These are phyloP conservation scores for Notechis scutatus DNA, from an alignment of 2,113 vertebrate genomes.

Conservation along the genomic window DNA sequence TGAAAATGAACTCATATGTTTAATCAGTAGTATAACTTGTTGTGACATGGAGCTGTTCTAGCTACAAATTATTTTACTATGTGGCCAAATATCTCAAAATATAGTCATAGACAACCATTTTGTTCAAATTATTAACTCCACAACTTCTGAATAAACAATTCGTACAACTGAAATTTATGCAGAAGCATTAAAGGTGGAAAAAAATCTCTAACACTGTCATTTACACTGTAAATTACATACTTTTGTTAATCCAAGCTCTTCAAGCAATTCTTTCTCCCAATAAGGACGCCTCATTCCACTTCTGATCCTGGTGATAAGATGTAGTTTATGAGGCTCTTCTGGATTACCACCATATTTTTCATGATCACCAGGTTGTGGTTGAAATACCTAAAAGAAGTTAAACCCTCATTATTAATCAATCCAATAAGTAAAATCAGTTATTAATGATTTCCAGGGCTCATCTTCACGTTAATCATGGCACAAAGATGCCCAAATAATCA, in stretches of 20 bases:
- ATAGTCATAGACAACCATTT: neutral
- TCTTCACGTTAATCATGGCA: neutral
- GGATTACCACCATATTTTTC: conserved; percentile 90
- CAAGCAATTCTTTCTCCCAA: conserved; percentile 89
- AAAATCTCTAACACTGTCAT: neutral
- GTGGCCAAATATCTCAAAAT: neutral
- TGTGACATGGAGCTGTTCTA: neutral
- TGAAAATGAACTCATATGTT: neutral
- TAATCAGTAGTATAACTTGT: neutral
- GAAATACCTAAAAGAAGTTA: conserved; percentile 76
- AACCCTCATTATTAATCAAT: neutral
- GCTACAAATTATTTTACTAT: neutral
- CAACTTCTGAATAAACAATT: neutral
- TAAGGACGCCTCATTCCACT: conserved; percentile 80
- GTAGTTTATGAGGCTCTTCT: conserved; percentile 89
- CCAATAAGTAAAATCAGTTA: neutral
- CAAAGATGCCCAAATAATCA: neutral
- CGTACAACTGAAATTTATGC: neutral
- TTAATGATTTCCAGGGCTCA: neutral
- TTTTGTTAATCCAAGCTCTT: conserved; percentile 81
- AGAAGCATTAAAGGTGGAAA: neutral
- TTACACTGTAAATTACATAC: conserved; percentile 61
- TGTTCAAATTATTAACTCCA: neutral
- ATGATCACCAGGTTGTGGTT: conserved; percentile 80
- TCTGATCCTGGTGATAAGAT: conserved; percentile 85